A percentile compares a stretch with the other conserved stretches of the same genome.
These are phyloP conservation scores for Neuroscelio doddi DNA, from an alignment of 2,888 invertebrate genomes.

Conservation along the genomic window DNA sequence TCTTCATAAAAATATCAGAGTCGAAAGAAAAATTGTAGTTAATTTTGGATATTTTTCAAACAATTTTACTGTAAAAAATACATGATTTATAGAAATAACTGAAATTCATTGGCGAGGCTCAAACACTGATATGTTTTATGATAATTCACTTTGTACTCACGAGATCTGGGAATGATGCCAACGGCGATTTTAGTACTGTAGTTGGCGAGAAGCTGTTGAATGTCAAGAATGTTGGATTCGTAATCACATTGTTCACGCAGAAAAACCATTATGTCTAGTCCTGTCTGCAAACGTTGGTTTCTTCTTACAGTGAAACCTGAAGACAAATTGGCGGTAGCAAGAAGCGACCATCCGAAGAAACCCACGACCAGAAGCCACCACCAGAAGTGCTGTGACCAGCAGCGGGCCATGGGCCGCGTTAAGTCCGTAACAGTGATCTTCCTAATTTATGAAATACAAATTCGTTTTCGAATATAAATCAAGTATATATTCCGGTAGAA, in stretches of 20 bases:
- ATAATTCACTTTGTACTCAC: constrained; percentile 45
- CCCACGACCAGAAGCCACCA: constrained; percentile 66
- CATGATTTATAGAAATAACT: too few relatives aligned
- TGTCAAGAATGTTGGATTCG: constrained; percentile 52
- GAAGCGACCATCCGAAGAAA: constrained; percentile 56
- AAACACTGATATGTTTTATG: too few relatives aligned
- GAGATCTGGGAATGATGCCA: constrained; percentile 58
- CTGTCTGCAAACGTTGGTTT: constrained; percentile 65
- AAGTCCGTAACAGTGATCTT: constrained; percentile 26
- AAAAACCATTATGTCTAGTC: constrained; percentile 61
- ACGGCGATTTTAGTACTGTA: constrained; percentile 55
- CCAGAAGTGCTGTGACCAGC: constrained; percentile 66
- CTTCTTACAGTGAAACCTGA: constrained; percentile 63
- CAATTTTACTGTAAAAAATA: too few relatives aligned
- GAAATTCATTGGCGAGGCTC: too few relatives aligned
- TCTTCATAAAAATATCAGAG: too few relatives aligned
- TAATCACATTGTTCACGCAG: constrained; percentile 62
- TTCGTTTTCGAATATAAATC: too few relatives aligned
- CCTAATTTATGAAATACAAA: constrained; percentile 16
- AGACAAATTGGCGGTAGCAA: constrained; percentile 48
- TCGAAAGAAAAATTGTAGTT: too few relatives aligned
- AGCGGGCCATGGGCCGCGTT: constrained; percentile 70
- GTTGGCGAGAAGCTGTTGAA: constrained; percentile 62
- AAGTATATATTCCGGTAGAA: too few relatives aligned
- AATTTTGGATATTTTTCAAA: too few relatives aligned